Conservation (phyloP, 2,888 invertebrate genomes). For the Calliopum simillimum region DNA sequence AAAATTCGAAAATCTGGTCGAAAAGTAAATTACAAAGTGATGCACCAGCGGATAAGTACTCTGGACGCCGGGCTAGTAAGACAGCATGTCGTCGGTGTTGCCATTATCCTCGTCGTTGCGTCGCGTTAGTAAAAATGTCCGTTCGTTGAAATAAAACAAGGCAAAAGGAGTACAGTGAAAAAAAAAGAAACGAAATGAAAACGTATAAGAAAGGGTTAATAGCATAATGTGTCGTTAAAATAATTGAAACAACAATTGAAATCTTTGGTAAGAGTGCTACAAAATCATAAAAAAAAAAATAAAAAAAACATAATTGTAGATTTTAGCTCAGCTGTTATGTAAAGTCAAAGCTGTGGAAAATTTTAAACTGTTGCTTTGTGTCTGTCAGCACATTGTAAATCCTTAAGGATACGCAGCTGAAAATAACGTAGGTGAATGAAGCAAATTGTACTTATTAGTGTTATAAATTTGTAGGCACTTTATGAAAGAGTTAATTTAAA, state of each 20-base stretch:
- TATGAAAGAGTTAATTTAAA: too few species aligned
- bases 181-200: background rate
- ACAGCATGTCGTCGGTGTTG: constrained; percentile 25
- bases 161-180: background rate
- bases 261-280: background rate
- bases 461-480: too few species aligned
- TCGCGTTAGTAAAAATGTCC: constrained; percentile 3
- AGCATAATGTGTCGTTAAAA: background rate
- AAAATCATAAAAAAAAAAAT: background rate
- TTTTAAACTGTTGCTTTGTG: constrained; percentile 1
- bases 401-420: background rate
- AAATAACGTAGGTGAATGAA: background rate
- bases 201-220: background rate
- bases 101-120: constrained; percentile 17
- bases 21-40: constrained; percentile 10
- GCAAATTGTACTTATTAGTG: too few species aligned
- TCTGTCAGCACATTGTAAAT: background rate
- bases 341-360: background rate
- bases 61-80: constrained; percentile 39
- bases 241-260: background rate
- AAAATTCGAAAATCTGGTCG: constrained; percentile 5
- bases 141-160: background rate
- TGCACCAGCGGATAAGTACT: constrained; percentile 39
- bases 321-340: too few species aligned
- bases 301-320: too few species aligned